These are phyloP conservation scores for Zoroaster sp. DNA, from an alignment of 53 echinoderm and acorn worm genomes.

Conservation along the genomic window DNA sequence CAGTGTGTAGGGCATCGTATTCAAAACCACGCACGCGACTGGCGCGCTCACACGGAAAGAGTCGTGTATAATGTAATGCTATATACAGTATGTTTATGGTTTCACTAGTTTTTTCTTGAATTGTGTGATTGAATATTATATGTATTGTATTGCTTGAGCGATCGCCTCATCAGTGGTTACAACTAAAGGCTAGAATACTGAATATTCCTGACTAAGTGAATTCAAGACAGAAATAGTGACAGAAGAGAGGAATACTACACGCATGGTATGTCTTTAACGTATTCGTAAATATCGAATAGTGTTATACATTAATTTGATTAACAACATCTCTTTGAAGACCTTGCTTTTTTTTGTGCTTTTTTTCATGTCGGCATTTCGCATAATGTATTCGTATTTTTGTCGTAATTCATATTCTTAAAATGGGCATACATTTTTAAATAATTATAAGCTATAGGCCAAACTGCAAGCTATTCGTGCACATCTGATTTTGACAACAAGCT, in stretches of 20 bases:
- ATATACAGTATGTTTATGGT: background rate
- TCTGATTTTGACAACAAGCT: no score
- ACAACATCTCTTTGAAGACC: background rate
- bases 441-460: no score
- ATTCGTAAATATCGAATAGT: no score
- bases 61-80: background rate
- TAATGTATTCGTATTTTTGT: no score
- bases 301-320: background rate
- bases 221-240: background rate
- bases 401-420: no score
- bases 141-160: background rate
- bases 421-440: no score
- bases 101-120: background rate
- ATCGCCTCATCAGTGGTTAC: background rate
- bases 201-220: background rate
- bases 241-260: no score
- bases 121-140: background rate
- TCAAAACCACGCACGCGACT: constrained; percentile 17
- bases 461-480: no score
- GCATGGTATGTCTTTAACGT: background rate
- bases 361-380: no score
- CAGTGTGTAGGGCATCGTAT: background rate
- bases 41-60: background rate
- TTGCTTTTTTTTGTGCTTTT: no score
- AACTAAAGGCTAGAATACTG: background rate